phyloP scores from a whole-genome alignment of 2,888 invertebrate species.

The Caenorhabditis panamensis region DNA sequence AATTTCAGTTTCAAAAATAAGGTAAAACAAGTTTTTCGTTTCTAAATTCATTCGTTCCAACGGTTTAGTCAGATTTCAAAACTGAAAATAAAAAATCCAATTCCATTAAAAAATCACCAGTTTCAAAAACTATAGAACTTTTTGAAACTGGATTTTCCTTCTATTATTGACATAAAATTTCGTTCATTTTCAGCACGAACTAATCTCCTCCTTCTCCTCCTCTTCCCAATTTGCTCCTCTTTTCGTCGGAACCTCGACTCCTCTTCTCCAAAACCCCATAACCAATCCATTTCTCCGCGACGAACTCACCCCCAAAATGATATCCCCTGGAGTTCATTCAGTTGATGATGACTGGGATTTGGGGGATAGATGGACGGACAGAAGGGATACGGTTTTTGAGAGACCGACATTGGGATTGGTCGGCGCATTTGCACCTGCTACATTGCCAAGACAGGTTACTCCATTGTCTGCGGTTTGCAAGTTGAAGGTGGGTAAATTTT shows the following conservation, averaged over 20 bases:
- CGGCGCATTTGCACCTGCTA: constrained; percentile 62
- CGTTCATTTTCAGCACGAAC: constrained; percentile 45
- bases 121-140: too few relatives aligned
- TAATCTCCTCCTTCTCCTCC: constrained; percentile 49
- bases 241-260: constrained; percentile 43
- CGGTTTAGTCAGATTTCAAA: too few relatives aligned
- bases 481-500: too few relatives aligned
- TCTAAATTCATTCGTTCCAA: too few relatives aligned
- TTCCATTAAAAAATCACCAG: too few relatives aligned
- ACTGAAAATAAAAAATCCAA: too few relatives aligned
- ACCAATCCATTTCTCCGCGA: constrained; percentile 61
- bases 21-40: too few relatives aligned
- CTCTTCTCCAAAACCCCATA: constrained; percentile 7
- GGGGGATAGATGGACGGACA: constrained; percentile 52
- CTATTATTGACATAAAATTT: too few relatives aligned
- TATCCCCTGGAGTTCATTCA: constrained; percentile 21
- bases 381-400: constrained; percentile 54
- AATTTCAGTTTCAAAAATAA: too few relatives aligned
- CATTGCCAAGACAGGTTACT: constrained; percentile 65
- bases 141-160: too few relatives aligned
- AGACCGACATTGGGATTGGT: constrained; percentile 3
- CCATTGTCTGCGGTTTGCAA: constrained; percentile 48
- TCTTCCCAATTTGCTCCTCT: constrained; percentile 22
- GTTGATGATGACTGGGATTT: constrained; percentile 58
- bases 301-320: constrained; percentile 57